A percentile compares a stretch with the other conserved stretches of the same genome.
phyloP scores from a whole-genome alignment of 2,113 vertebrate species.

The Labeo catla region DNA sequence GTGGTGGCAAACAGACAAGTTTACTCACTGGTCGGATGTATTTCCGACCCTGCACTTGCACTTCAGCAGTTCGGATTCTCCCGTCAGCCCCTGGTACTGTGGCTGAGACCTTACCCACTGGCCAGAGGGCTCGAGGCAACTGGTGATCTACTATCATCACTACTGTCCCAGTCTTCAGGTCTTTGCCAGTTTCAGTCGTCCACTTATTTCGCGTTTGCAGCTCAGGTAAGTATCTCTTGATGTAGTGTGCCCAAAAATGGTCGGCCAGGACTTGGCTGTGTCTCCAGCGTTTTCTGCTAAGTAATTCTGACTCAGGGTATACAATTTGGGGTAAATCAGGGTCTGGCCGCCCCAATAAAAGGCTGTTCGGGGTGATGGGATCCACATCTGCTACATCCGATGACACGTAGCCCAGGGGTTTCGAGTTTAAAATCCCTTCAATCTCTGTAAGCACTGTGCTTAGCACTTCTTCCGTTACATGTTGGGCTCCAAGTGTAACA shows the following conservation, averaged over 20 bases:
- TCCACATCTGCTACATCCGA: not conserved
- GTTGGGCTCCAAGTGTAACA: too few species aligned
- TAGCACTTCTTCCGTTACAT: too few species aligned
- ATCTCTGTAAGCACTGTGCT: too few species aligned
- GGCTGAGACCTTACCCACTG: not conserved
- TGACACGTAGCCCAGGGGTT: not conserved
- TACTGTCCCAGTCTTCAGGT: too few species aligned
- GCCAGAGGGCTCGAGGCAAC: not conserved
- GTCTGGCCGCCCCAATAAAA: not conserved
- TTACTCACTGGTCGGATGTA: too few species aligned
- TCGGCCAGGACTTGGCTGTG: too few species aligned
- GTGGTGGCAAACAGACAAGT: too few species aligned
- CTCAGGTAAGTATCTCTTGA: not conserved
- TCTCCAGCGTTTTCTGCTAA: not conserved
- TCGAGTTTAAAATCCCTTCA: not conserved
- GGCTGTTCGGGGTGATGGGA: not conserved
- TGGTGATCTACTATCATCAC: not conserved
- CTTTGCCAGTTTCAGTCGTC: too few species aligned
- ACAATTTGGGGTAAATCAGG: not conserved
- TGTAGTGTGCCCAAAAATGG: not conserved
- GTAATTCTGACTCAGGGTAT: not conserved
- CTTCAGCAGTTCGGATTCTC: not conserved
- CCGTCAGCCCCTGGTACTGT: too few species aligned
- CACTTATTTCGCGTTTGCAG: not conserved
- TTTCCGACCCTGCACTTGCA: not conserved